phyloP scores from a whole-genome alignment of 2,888 invertebrate species.

The Plebejus anna region DNA sequence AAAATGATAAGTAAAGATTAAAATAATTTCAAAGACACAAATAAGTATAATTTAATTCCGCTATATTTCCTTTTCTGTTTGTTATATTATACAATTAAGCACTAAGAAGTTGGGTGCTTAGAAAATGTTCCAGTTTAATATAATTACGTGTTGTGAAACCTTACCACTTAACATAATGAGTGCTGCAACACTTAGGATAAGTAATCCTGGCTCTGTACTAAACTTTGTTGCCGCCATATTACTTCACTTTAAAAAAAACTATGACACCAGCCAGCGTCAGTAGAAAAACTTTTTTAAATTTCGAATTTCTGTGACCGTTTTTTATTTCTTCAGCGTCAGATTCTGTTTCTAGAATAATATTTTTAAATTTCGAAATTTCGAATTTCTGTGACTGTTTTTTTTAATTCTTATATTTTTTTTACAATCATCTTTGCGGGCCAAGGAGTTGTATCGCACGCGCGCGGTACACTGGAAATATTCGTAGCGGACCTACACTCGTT shows the following conservation, averaged over 20 bases:
- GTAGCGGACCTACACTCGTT: conserved; percentile 42
- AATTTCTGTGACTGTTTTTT: neutral
- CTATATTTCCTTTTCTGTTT: neutral
- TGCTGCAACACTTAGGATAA: conserved; percentile 49
- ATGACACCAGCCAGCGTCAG: neutral
- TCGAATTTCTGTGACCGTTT: neutral
- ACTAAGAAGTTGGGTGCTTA: neutral
- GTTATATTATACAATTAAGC: neutral
- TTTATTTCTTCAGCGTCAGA: neutral
- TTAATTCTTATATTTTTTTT: conserved; percentile 12
- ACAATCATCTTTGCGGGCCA: neutral
- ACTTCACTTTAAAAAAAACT: conserved; percentile 15
- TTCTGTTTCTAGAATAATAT: neutral
- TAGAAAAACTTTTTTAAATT: neutral
- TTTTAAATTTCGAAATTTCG: neutral
- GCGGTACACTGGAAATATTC: conserved; percentile 38
- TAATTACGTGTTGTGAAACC: conserved; percentile 36
- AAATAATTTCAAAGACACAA: neutral
- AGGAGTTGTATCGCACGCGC: conserved; percentile 35
- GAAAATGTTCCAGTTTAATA: conserved; percentile 21
- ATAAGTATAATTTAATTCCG: too few species aligned
- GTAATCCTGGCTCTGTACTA: conserved; percentile 44
- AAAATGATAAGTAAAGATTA: too few species aligned
- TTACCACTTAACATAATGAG: conserved; percentile 70
- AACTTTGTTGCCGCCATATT: conserved; percentile 44